Conservation (phyloP, 2,113 vertebrate genomes). For the Brachyhypopomus gauderio region DNA sequence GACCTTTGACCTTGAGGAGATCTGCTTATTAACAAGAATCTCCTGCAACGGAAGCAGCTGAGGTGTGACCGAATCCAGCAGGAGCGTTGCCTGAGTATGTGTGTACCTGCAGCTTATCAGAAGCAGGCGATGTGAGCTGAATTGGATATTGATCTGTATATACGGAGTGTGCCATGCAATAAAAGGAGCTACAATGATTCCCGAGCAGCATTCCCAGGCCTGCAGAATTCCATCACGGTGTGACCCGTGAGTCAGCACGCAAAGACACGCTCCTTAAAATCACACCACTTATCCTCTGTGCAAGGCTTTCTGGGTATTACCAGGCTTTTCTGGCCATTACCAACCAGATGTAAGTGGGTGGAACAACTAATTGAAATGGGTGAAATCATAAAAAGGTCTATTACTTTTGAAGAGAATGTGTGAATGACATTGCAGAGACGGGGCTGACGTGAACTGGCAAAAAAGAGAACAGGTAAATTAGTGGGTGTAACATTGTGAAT, state of each 20-base stretch:
- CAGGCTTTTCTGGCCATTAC: constrained; percentile 19
- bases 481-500: background rate
- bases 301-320: constrained; percentile 1
- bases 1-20: constrained; percentile 45
- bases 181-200: constrained; percentile 46
- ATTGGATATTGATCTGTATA: constrained; percentile 73
- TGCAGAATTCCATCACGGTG: constrained; percentile 31
- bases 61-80: constrained; percentile 59
- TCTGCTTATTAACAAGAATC: constrained; percentile 53
- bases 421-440: constrained; percentile 11
- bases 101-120: constrained; percentile 60
- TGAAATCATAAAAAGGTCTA: constrained; percentile 28
- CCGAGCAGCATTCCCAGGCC: constrained; percentile 21
- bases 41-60: constrained; percentile 50
- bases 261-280: background rate
- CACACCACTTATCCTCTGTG: background rate
- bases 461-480: background rate
- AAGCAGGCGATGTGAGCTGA: constrained; percentile 62
- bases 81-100: constrained; percentile 39
- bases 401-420: constrained; percentile 28
- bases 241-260: constrained; percentile 23
- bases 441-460: background rate
- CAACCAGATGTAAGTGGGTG: constrained; percentile 8
- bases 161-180: constrained; percentile 44
- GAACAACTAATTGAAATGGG: constrained; percentile 17